Evolutionary conservation across 2,888 invertebrate genomes (phyloP), one percentile per base, ranked within the genome.

Genomic region (Eristalis tenax): DNA sequence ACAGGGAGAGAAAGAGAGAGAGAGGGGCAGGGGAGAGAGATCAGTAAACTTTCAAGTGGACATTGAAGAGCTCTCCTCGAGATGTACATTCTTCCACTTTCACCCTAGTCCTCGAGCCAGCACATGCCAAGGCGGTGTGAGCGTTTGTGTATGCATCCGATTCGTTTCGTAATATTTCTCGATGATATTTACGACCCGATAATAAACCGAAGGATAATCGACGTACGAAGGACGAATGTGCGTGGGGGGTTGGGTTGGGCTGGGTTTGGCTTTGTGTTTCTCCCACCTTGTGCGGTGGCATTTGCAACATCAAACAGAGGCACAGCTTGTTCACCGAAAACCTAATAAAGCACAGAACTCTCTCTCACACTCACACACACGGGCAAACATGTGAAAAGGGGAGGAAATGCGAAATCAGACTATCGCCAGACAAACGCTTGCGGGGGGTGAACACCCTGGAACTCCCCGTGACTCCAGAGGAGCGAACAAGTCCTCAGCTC

Each of bases 31-130:
- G 57, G 66, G 32, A 32, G 32, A 59, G 64, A 71, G 79, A 87
- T 87, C 83, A 83, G 83, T 43, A 87, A 83, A 83, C 87, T 87
- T 83, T 83, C 79, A 80, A 83, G 87, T 87, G 86, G 83, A 83
- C 83, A 79, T 70, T 87, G 83, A 83, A 83, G 78, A 65, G 79
- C 43, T 57, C 63, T 61, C 40, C 68, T 50, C 28, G 43, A 43
- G 61, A 61, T 61, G 38, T 66, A 15, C 23, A 6, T 32, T 22
- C 43, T 26, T 23, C 26, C 26, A 50, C 26, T 26, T n/a, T n/a
- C 59, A 23, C 15, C 40, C 61, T 11, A 50, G 6, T n/a, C 28
- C 13, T 11, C 50, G 18, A 0, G 59, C 59, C 26, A 26, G 26
- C 26, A 26, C 26, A 26, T 26, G 26, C 26, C 26, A 26, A 26